Conservation (phyloP, 2,797 vertebrate genomes). For the Zalophus californianus region DNA sequence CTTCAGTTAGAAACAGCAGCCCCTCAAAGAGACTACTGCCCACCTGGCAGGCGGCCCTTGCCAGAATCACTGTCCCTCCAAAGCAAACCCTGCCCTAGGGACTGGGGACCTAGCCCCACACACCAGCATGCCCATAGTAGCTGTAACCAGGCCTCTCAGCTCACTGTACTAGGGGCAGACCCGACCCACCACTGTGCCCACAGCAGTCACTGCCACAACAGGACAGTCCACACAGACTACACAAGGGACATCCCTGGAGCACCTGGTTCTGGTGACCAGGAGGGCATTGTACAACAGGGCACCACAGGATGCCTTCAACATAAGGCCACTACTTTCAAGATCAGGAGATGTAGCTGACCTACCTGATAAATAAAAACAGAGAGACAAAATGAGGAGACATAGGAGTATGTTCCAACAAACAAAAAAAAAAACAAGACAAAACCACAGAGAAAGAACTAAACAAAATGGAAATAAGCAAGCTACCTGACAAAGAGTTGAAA, state of each 20-base stretch:
- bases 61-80: neutral
- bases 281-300: neutral
- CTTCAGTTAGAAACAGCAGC: neutral
- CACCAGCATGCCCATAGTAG: neutral
- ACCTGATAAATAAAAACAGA: neutral
- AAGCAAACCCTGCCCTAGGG: neutral
- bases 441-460: neutral
- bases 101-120: neutral
- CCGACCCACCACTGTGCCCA: neutral
- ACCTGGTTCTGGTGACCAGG: neutral
- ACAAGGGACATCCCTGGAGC: neutral
- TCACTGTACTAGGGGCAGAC: neutral
- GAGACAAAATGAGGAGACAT: neutral
- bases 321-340: neutral
- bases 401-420: neutral
- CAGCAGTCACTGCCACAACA: neutral
- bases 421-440: neutral
- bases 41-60: neutral
- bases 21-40: neutral
- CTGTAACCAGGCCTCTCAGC: neutral
- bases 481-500: neutral
- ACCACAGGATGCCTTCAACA: neutral
- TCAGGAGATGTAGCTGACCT: neutral
- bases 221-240: neutral
- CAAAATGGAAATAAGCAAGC: neutral